Base-by-base conservation (phyloP, 2,888 invertebrate genomes). In the Cartodere bifasciata region DNA sequence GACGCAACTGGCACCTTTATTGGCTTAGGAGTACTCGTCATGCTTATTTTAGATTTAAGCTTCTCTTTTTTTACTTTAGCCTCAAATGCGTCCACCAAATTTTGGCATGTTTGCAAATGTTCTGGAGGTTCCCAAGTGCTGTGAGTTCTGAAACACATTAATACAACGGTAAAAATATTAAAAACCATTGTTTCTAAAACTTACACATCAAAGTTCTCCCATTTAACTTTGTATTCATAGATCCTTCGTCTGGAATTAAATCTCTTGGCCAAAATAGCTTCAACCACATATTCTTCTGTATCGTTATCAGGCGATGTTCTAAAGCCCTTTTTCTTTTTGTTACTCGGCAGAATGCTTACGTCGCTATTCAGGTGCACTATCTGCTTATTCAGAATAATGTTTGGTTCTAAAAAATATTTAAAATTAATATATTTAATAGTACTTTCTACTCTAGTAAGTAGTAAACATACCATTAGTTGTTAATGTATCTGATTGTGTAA, bases 41-140 rank as follows among this genome's bases (percentile, higher is more conserved):
- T 24, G 38, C 42, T 44, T 49, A 45, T 6, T 49, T 49, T 21
- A 42, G 43, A 32, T 62, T 64, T 6, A 13, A 65, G 49, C 49
- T 82, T 83, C 52, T 81, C 77, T 3, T 77, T 68, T 2, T 81
- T 80, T 27, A 83, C 62, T 49, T 80, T 79, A 44, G 75, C 75
- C 53, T 87, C 85, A 48, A 85, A 87, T 25, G 81, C 80, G 37
- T 84, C 83, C 30, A 86, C 58, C 34, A 85, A 62, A 47, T 74
- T 72, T 49, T 80, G 79, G 49, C 85, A 86, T 2, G 77, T 74
- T 36, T 75, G 73, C 51, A 86, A 70, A 52, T 82, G 77, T 31
- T 75, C 71, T 14, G 76, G 70, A 1, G 84, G 81, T 54, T 87
- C 86, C 86, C 86, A 87, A 4, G 85, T 84, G 52, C 84, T 85